Evolutionary conservation across 2,113 vertebrate genomes (phyloP).

Genomic region (Malurus elegans): DNA sequence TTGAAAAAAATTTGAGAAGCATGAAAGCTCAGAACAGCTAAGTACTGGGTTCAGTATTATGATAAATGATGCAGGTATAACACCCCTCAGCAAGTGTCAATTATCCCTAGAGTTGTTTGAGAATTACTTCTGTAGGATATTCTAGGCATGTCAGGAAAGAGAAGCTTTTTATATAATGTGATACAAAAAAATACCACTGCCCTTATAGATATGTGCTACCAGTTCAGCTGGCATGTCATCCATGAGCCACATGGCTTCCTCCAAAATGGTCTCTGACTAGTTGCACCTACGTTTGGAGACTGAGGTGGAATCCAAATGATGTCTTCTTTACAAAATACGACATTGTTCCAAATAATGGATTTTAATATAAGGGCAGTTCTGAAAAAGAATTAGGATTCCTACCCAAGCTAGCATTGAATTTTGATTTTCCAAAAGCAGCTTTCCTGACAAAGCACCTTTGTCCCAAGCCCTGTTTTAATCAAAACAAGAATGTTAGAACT

Average conservation of each 20-base stretch:
- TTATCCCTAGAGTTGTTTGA: not conserved
- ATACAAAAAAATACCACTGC: not conserved
- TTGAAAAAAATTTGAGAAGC: not conserved
- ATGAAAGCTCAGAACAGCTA: not conserved
- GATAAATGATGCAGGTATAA: not conserved
- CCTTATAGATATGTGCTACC: not conserved
- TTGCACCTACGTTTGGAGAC: not conserved
- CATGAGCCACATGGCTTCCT: fast-evolving
- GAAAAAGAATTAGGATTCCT: not conserved
- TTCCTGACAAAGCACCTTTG: not conserved
- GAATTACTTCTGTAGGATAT: not conserved
- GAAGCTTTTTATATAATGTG: not conserved
- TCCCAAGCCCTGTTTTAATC: not conserved
- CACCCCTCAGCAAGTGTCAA: not conserved
- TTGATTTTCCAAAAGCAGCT: not conserved
- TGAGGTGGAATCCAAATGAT: not conserved
- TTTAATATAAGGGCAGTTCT: not conserved
- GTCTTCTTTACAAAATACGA: not conserved
- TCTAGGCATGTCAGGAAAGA: not conserved
- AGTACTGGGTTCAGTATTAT: not conserved
- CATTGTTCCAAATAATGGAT: not conserved
- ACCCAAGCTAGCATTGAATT: not conserved
- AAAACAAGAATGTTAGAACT: not conserved
- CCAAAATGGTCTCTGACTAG: not conserved
- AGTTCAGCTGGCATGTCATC: not conserved